These are phyloP conservation scores for Hydropsyche betteni DNA, from an alignment of 2,888 invertebrate species.

Conservation along the genomic window DNA sequence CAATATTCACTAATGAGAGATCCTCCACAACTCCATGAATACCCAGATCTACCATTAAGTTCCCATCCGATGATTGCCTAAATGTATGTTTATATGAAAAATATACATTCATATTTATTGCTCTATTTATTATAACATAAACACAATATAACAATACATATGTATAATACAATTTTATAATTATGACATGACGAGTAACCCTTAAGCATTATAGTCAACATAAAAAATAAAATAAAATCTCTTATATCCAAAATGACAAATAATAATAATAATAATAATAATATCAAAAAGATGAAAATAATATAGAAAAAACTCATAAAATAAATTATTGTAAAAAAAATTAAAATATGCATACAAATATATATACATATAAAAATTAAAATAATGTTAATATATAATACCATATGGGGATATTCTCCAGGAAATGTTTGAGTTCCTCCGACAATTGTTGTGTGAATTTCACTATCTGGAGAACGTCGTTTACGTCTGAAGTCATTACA, in stretches of 20 bases:
- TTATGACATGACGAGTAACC: neutral
- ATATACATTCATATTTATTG: too few species aligned
- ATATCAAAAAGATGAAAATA: too few species aligned
- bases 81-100: neutral
- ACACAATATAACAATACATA: too few species aligned
- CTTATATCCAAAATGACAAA: too few species aligned
- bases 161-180: too few species aligned
- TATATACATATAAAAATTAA: too few species aligned
- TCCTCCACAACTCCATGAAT: constrained; percentile 30
- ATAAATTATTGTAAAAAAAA: too few species aligned
- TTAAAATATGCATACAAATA: too few species aligned
- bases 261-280: too few species aligned
- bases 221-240: neutral
- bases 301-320: too few species aligned
- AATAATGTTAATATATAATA: neutral
- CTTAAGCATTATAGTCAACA: neutral
- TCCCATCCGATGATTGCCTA: constrained; percentile 17
- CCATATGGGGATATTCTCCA: neutral
- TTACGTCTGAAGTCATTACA: neutral
- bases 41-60: neutral
- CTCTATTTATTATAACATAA: too few species aligned
- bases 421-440: neutral
- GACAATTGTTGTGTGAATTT: constrained; percentile 52
- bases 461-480: neutral
- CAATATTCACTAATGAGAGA: constrained; percentile 30